Conservation (phyloP, 2,797 vertebrate genomes). For the Threskiornis aethiopicus region DNA sequence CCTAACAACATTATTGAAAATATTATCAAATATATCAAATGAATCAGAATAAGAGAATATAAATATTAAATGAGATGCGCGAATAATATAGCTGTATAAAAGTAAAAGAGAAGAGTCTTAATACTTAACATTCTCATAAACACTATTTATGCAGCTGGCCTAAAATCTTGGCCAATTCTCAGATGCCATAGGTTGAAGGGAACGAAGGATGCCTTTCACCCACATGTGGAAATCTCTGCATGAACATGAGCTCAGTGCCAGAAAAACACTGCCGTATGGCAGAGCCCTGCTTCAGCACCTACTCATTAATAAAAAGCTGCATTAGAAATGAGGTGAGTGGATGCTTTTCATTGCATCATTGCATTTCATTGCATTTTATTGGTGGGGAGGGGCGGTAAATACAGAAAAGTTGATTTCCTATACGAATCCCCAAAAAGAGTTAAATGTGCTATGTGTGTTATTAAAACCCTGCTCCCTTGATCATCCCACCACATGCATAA, state of each 20-base stretch:
- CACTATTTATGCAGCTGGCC: neutral
- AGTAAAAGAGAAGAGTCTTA: neutral
- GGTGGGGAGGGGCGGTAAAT: neutral
- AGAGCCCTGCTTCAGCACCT: neutral
- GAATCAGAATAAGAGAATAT: neutral
- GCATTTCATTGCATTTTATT: neutral
- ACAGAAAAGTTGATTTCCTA: neutral
- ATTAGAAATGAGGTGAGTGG: neutral
- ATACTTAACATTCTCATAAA: neutral
- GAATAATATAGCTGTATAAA: neutral
- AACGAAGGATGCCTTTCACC: neutral
- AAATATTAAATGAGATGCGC: neutral
- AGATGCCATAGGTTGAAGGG: neutral
- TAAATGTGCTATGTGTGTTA: neutral
- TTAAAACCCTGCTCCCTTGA: neutral
- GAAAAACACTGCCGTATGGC: neutral
- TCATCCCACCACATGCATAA: neutral
- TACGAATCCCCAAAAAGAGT: neutral
- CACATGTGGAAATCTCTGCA: neutral
- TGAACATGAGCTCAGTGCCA: neutral
- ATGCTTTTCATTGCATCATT: neutral
- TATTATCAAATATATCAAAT: neutral
- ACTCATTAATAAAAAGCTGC: neutral
- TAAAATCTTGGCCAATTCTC: neutral
- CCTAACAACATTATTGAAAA: neutral